These are phyloP conservation scores for Microcaecilia unicolor DNA, from an alignment of 2,797 vertebrate genomes.

Conservation along the genomic window DNA sequence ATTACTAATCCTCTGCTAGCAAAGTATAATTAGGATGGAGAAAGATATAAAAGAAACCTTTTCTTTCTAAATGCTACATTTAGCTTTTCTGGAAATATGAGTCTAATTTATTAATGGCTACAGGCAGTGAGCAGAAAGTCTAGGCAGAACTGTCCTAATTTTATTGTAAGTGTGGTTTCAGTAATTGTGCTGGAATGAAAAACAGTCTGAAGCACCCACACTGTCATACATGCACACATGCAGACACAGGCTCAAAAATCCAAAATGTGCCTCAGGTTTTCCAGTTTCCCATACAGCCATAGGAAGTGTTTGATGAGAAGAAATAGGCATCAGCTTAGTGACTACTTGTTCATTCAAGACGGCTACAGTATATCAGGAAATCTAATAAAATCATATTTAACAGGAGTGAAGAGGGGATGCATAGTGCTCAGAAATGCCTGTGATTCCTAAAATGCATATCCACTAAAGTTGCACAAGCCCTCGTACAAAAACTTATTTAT, in stretches of 20 bases:
- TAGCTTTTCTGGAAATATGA: slow-evolving; percentile 38
- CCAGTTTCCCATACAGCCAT: too few species aligned
- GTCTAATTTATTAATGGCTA: slow-evolving; percentile 31
- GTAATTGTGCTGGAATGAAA: slow-evolving; percentile 8
- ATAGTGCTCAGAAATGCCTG: too few species aligned
- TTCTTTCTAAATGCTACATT: slow-evolving; percentile 43
- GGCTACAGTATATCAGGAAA: too few species aligned
- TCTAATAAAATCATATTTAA: too few species aligned
- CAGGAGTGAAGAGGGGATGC: too few species aligned
- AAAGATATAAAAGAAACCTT: slow-evolving; percentile 42
- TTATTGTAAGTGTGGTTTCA: not conserved
- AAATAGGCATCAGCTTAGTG: too few species aligned
- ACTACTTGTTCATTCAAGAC: too few species aligned
- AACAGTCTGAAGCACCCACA: not conserved
- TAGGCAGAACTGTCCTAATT: slow-evolving; percentile 6
- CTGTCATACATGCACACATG: slow-evolving; percentile 1
- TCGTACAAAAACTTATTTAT: too few species aligned
- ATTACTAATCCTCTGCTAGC: slow-evolving; percentile 44
- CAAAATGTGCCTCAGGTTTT: not conserved
- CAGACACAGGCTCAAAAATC: too few species aligned
- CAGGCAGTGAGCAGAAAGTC: slow-evolving; percentile 8
- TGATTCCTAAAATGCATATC: too few species aligned
- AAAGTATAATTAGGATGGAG: slow-evolving; percentile 41
- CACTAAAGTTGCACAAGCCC: too few species aligned
- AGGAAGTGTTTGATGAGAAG: too few species aligned